Percentiles rank a stretch among this genome's conserved stretches.
Conservation (phyloP, 2,888 invertebrate genomes). For the Bedellia somnulentella region DNA sequence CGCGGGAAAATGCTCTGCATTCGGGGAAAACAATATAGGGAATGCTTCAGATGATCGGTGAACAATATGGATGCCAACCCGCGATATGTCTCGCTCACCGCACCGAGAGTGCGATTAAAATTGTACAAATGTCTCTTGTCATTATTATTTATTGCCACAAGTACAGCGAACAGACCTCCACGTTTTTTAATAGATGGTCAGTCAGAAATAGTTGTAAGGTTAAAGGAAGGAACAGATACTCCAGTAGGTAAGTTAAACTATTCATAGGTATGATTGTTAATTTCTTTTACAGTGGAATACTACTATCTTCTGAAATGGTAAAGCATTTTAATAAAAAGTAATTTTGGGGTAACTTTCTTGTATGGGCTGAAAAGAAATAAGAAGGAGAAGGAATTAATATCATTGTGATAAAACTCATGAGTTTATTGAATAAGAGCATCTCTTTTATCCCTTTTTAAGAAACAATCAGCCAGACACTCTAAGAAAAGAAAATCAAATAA, state of each 20-base stretch:
- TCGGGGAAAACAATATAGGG: conserved; percentile 20
- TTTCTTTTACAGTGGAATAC: no score
- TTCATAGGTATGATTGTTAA: background rate
- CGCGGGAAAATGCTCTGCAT: conserved; percentile 38
- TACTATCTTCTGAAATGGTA: no score
- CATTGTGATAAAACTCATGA: no score
- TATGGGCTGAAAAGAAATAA: no score
- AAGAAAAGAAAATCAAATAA: no score
- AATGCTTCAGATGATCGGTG: conserved; percentile 36
- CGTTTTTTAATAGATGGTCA: conserved; percentile 85
- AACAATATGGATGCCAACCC: conserved; percentile 19
- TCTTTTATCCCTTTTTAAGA: no score
- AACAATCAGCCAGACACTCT: no score
- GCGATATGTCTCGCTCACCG: conserved; percentile 5
- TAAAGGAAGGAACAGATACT: conserved; percentile 86
- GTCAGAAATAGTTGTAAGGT: conserved; percentile 86
- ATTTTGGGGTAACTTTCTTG: no score
- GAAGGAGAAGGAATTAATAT: no score
- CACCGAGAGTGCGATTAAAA: conserved; percentile 40
- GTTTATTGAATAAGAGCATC: no score
- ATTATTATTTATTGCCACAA: conserved; percentile 15
- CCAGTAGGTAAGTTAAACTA: conserved; percentile 67
- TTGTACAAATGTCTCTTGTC: conserved; percentile 16
- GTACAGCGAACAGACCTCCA: conserved; percentile 75
- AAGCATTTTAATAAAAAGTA: no score